Evolutionary conservation across 2,113 vertebrate genomes (phyloP).

Genomic region (Axis porcinus): DNA sequence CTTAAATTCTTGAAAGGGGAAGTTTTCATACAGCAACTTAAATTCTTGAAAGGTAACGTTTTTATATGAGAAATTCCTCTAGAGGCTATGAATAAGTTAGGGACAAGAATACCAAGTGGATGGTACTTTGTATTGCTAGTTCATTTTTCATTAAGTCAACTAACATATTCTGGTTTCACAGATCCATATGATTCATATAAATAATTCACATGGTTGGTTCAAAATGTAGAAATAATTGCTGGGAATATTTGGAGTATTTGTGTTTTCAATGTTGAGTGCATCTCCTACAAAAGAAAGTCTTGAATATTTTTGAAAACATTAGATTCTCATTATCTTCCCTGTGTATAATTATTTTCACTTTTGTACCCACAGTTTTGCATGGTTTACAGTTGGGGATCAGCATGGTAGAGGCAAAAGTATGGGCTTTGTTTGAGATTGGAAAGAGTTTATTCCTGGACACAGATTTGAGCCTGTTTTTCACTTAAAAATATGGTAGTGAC

Average conservation of each 20-base stretch:
- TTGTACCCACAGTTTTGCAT: background rate
- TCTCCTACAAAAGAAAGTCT: background rate
- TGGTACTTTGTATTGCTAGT: slow-evolving; percentile 4
- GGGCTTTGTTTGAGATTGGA: background rate
- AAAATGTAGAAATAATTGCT: slow-evolving; percentile 44
- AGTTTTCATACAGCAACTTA: background rate
- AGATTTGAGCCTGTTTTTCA: background rate
- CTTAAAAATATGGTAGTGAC: background rate
- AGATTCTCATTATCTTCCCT: background rate
- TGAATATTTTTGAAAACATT: background rate
- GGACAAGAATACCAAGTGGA: background rate
- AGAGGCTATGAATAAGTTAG: slow-evolving; percentile 10
- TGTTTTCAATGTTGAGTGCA: background rate
- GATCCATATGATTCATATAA: slow-evolving; percentile 8
- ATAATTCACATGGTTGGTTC: slow-evolving; percentile 43
- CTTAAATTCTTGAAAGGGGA: slow-evolving; percentile 40
- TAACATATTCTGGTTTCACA: background rate
- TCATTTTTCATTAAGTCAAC: slow-evolving; percentile 25
- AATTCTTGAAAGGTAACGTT: slow-evolving; percentile 30
- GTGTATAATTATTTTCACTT: background rate
- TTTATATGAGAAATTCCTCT: slow-evolving; percentile 26
- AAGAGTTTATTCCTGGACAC: background rate
- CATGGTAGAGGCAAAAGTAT: background rate
- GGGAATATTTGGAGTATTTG: background rate
- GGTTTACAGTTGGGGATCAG: background rate